Base-by-base conservation (phyloP, 2,797 vertebrate genomes). In the Gadopsis marmoratus region DNA sequence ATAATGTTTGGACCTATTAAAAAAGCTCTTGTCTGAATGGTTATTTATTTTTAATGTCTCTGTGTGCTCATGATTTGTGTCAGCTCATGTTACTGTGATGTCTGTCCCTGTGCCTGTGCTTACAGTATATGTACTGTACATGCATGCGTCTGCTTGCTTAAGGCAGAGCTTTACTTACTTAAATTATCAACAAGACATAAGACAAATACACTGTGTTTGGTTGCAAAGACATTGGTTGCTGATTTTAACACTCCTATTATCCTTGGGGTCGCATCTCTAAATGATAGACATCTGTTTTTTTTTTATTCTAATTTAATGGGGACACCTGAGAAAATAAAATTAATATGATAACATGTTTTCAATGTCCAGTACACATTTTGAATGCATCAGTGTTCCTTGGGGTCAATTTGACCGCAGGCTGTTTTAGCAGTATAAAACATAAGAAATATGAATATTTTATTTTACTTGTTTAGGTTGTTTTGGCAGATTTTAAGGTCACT, bases 181-280 rank as follows among this genome's bases (percentile, higher is more conserved):
- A 29, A 58, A 10, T 17, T 43, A 64, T 31, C 45, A 66, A 65
- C 21, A 62, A 47, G 41, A 65, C 2, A 16, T n/a, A 35, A 51
- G 31, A 48, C 1, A 4, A 71, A 67, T 31, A 76, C 14, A 61
- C 21, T 65, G 31, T 56, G 61, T 71, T 76, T 81, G 73, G 81
- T 80, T 82, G 64, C 82, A 47, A 82, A 74, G 78, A 76, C 75
- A 14, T 43, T 5, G 11, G 11, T 45, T 83, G 80, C 85, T 88
- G 67, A 81, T 84, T 48, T 84, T 26, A 76, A 26, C 26, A 26
- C 26, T 26, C 26, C 26, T 26, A 26, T 26, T 26, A 26, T 26
- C 26, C 26, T 26, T 1, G 26, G 26, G 26, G 26, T 26, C 26
- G 26, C 26, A 26, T 26, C 26, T 26, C 26, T 26, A 26, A 26